These are phyloP conservation scores for Nasonia oneida DNA, from an alignment of 2,888 invertebrate species.

Conservation along the genomic window DNA sequence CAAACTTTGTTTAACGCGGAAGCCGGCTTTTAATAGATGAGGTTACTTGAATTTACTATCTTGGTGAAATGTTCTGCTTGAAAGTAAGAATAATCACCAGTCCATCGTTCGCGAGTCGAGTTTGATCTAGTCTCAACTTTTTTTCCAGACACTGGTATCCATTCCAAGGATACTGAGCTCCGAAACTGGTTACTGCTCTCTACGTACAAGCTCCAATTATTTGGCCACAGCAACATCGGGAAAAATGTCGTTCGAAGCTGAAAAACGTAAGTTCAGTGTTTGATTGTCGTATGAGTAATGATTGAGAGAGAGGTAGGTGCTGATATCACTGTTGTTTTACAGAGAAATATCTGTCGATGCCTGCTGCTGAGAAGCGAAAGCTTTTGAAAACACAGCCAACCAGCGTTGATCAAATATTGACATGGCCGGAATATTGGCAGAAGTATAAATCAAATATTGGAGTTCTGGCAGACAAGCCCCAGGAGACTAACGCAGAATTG, in stretches of 20 bases:
- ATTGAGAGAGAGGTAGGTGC: neutral
- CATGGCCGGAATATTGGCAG: constrained; percentile 82
- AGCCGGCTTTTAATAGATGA: constrained; percentile 38
- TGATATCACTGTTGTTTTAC: constrained; percentile 35
- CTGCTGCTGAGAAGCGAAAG: constrained; percentile 81
- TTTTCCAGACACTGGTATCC: neutral
- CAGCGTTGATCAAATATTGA: constrained; percentile 79
- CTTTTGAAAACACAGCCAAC: constrained; percentile 79
- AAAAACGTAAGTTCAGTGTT: constrained; percentile 56
- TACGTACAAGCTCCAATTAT: neutral
- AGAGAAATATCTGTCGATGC: constrained; percentile 81
- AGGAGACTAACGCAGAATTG: constrained; percentile 73
- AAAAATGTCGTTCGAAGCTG: constrained; percentile 52
- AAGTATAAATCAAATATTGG: constrained; percentile 76
- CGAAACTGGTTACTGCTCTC: neutral
- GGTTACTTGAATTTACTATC: constrained; percentile 50
- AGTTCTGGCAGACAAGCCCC: constrained; percentile 64
- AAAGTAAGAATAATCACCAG: constrained; percentile 43
- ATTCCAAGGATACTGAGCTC: constrained; percentile 1
- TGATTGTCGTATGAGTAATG: neutral
- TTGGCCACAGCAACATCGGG: neutral
- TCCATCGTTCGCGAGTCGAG: neutral
- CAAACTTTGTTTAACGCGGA: neutral
- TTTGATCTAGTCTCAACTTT: neutral
- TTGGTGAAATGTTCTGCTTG: constrained; percentile 44